phyloP scores from a whole-genome alignment of 1,140 invertebrate species.

The Cotesia chilonis region DNA sequence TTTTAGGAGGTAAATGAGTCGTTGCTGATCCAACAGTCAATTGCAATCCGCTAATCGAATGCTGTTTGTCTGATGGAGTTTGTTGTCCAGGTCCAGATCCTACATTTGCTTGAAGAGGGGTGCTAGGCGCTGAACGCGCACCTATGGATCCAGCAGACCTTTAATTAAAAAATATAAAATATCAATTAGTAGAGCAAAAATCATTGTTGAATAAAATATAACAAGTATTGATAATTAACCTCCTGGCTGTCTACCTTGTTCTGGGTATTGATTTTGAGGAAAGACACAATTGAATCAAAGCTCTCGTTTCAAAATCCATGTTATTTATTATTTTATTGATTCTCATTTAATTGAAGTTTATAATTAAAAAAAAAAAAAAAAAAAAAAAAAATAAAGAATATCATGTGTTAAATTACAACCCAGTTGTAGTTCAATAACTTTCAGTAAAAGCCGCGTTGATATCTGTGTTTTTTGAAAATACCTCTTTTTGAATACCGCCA shows the following conservation, averaged over 20 bases:
- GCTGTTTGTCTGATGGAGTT: slow-evolving; percentile 42
- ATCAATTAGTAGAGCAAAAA: neutral
- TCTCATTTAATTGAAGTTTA: neutral
- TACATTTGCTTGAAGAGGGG: slow-evolving; percentile 55
- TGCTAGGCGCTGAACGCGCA: slow-evolving; percentile 60
- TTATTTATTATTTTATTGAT: slow-evolving; percentile 5
- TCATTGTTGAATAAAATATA: neutral
- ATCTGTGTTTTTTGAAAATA: slow-evolving; percentile 51
- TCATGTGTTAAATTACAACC: neutral
- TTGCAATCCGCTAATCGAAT: slow-evolving; percentile 49
- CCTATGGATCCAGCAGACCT: slow-evolving; percentile 63
- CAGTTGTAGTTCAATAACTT: neutral
- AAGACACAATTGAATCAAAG: slow-evolving; percentile 55
- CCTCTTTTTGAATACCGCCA: slow-evolving; percentile 45
- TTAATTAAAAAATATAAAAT: slow-evolving; percentile 31
- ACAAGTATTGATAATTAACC: neutral
- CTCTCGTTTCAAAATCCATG: slow-evolving; percentile 58
- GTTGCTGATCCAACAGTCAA: slow-evolving; percentile 48
- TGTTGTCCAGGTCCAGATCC: slow-evolving; percentile 50
- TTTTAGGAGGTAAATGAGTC: slow-evolving; percentile 52
- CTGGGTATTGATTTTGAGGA: slow-evolving; percentile 48
- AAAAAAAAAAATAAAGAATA: neutral
- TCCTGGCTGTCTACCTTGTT: slow-evolving; percentile 48
- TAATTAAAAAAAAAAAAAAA: neutral
- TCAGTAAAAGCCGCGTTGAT: slow-evolving; percentile 53